Percentiles rank a stretch among this genome's conserved stretches.
Evolutionary conservation across 2,113 vertebrate genomes (phyloP).

Genomic region (Forbesichthys agassizii): DNA sequence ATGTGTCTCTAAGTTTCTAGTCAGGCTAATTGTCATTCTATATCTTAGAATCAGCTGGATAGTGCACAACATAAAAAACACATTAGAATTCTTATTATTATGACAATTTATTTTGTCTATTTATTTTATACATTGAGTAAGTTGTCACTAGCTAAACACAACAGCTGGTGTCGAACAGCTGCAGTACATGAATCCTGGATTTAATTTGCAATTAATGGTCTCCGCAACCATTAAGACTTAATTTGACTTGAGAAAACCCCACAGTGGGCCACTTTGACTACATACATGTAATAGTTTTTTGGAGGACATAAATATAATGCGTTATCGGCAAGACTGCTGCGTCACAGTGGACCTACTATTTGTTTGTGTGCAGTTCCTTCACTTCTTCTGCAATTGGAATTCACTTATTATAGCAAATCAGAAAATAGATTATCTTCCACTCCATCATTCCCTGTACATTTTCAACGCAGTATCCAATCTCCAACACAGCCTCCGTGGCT

Average conservation of each 20-base stretch:
- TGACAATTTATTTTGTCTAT: not conserved
- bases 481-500: not conserved
- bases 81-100: too few relatives aligned
- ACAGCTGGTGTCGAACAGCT: not conserved
- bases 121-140: not conserved
- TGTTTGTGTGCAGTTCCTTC: conserved; percentile 10
- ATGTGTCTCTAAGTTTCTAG: conserved; percentile 40
- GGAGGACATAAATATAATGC: conserved; percentile 44
- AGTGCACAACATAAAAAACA: not conserved
- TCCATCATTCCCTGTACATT: conserved; percentile 4
- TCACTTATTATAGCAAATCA: conserved; percentile 9
- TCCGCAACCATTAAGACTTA: conserved; percentile 16
- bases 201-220: conserved; percentile 7
- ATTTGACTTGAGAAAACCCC: conserved; percentile 26
- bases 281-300: conserved; percentile 22
- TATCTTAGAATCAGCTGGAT: conserved; percentile 2
- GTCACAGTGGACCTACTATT: conserved; percentile 22
- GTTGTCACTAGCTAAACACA: too few relatives aligned
- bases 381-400: conserved; percentile 30
- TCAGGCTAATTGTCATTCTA: conserved; percentile 4
- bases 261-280: not conserved
- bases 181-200: not conserved
- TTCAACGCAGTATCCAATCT: not conserved
- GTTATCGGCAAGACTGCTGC: conserved; percentile 39
- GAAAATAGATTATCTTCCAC: conserved; percentile 27